Conservation (phyloP, 1,140 invertebrate genomes). For the Thaumatotibia leucotreta region DNA sequence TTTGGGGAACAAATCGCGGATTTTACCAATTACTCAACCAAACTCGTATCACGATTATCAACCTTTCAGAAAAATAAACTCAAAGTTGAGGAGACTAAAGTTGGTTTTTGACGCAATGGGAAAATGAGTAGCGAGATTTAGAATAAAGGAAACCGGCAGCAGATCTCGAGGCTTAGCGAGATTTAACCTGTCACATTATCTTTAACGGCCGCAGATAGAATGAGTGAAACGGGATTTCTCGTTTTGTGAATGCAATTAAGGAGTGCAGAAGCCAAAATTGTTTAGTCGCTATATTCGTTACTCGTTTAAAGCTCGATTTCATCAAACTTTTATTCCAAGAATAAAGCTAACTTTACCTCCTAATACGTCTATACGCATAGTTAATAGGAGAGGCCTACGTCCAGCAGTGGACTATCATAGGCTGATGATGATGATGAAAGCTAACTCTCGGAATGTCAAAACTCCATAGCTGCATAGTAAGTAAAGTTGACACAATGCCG, state of each 20-base stretch:
- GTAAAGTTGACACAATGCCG: too few relatives aligned
- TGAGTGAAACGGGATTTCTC: neutral
- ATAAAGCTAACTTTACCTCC: too few relatives aligned
- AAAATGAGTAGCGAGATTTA: neutral
- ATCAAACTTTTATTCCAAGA: too few relatives aligned
- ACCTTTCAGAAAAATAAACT: neutral
- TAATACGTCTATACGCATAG: too few relatives aligned
- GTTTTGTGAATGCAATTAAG: neutral
- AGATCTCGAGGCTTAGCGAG: neutral
- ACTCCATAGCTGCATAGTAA: too few relatives aligned
- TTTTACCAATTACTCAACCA: neutral
- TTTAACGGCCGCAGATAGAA: neutral
- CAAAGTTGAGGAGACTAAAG: neutral
- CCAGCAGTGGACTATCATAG: too few relatives aligned
- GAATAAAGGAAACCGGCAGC: neutral
- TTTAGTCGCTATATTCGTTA: neutral
- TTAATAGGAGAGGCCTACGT: too few relatives aligned
- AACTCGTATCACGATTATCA: neutral
- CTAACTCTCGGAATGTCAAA: too few relatives aligned
- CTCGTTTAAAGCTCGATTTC: too few relatives aligned
- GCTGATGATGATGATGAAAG: too few relatives aligned
- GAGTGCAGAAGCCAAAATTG: neutral
- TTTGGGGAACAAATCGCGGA: conserved; percentile 12
- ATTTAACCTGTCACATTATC: conserved; percentile 9
- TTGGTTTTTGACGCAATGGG: neutral